A percentile compares a stretch with the other conserved stretches of the same genome.
Evolutionary conservation across 2,797 vertebrate genomes (phyloP).

Genomic region (Tarsius wallacei): DNA sequence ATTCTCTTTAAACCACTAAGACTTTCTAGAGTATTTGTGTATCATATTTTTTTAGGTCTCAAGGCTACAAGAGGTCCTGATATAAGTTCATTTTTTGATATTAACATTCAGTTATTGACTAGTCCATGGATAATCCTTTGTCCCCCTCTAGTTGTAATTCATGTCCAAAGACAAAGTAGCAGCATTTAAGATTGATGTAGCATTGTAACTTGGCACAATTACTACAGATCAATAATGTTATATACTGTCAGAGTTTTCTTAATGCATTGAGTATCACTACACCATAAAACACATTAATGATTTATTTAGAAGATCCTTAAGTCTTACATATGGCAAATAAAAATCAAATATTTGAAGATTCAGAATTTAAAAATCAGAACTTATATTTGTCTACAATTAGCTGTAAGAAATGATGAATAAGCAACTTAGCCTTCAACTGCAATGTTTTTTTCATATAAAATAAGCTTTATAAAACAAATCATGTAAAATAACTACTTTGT

Average conservation of each 20-base stretch:
- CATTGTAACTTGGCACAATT: background rate
- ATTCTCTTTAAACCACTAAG: background rate
- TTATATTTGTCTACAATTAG: background rate
- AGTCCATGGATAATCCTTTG: background rate
- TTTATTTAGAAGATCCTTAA: background rate
- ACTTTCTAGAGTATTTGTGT: background rate
- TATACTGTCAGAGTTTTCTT: background rate
- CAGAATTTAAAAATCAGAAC: background rate
- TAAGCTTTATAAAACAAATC: background rate
- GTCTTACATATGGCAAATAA: background rate
- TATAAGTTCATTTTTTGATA: background rate
- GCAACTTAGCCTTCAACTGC: background rate
- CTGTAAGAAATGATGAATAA: background rate
- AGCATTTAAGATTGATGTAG: background rate
- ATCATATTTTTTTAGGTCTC: background rate
- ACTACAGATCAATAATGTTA: background rate
- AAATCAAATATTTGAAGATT: background rate
- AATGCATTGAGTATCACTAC: background rate
- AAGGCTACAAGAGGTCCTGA: background rate
- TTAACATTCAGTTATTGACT: background rate
- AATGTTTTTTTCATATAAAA: background rate
- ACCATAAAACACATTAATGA: background rate
- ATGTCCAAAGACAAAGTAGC: background rate
- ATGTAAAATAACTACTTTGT: too few relatives aligned
- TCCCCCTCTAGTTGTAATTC: background rate